Base-by-base conservation (phyloP, 2,797 vertebrate genomes). In the Pterois miles region DNA sequence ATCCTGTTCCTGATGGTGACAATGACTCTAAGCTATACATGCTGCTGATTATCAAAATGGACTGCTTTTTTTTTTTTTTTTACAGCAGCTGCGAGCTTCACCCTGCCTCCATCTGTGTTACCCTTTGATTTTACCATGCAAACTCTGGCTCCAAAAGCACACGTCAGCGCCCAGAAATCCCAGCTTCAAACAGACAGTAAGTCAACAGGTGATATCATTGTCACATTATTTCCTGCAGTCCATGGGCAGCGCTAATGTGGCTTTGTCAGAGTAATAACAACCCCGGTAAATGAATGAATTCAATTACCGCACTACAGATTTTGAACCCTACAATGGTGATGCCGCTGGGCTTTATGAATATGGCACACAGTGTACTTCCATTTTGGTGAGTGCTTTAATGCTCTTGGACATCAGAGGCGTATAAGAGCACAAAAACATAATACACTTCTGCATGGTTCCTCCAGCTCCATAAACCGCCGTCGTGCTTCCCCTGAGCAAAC, bases 171-270 rank as follows among this genome's bases (percentile, higher is more conserved):
- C 87, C 88, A 86, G 82, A 87, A 84, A 83, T 80, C 86, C 78
- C 23, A 33, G 88, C 85, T 81, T 88, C 80, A 88, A 86, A 88
- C 83, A 78, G 81, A 33, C 71, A 50, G 38, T 46, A 77, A 86
- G 86, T 86, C 85, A 91, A 91, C 89, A 92, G 88, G 90, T 93
- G 86, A 92, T 83, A 82, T 84, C 76, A 72, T 75, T 92, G 86
- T 89, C 84, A 78, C 82, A 75, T 86, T 89, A 80, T 87, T 90
- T 85, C 46, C 64, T 70, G 74, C 81, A 74, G 84, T 69, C 78
- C 74, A 67, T 5, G 59, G 70, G 66, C 80, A 74, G 83, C 23
- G 16, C 80, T 85, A 85, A 87, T 85, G 78, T 84, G 86, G 71
- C 81, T 90, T 87, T 85, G 81, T 88, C 80, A 20, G 70, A 68